Percentiles rank a stretch among this genome's conserved stretches.
Conservation (phyloP, 2,888 invertebrate genomes). For the Andrena hattorfiana region DNA sequence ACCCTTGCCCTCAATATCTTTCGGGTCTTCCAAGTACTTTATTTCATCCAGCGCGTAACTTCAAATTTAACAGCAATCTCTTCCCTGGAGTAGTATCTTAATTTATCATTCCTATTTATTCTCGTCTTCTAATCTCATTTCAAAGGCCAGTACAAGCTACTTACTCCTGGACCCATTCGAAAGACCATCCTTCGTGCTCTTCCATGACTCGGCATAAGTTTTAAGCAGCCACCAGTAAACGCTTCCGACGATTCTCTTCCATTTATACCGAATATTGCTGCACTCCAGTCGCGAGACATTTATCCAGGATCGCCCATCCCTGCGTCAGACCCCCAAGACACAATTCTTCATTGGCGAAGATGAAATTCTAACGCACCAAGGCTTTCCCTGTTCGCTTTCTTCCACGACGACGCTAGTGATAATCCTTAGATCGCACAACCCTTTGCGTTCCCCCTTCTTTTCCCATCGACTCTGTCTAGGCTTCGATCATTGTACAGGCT, state of each 20-base stretch:
- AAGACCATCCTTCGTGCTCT: not conserved
- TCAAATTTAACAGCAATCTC: not conserved
- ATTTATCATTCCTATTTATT: not conserved
- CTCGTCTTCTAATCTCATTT: not conserved
- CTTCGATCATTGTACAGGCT: slow-evolving; percentile 38
- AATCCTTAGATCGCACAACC: slow-evolving; percentile 28
- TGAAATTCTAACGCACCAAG: slow-evolving; percentile 21
- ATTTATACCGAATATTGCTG: too few relatives aligned
- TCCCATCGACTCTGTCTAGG: slow-evolving; percentile 14
- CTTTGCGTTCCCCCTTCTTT: not conserved
- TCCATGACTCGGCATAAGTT: not conserved
- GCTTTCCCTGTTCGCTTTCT: slow-evolving; percentile 36
- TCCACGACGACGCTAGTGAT: slow-evolving; percentile 33
- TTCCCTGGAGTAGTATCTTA: not conserved
- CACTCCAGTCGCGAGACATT: too few relatives aligned
- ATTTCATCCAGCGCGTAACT: too few relatives aligned
- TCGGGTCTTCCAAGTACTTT: not conserved
- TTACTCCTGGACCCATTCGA: not conserved
- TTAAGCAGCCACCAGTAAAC: not conserved
- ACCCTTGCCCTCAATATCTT: not conserved
- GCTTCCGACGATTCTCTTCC: too few relatives aligned
- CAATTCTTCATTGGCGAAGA: slow-evolving; percentile 13
- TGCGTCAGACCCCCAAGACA: slow-evolving; percentile 11
- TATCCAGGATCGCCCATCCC: slow-evolving; percentile 41
- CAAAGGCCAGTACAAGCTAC: not conserved